Evolutionary conservation across 2,113 vertebrate genomes (phyloP), one percentile per base, ranked within the genome.

Genomic region (Motacilla tschutschensis): DNA sequence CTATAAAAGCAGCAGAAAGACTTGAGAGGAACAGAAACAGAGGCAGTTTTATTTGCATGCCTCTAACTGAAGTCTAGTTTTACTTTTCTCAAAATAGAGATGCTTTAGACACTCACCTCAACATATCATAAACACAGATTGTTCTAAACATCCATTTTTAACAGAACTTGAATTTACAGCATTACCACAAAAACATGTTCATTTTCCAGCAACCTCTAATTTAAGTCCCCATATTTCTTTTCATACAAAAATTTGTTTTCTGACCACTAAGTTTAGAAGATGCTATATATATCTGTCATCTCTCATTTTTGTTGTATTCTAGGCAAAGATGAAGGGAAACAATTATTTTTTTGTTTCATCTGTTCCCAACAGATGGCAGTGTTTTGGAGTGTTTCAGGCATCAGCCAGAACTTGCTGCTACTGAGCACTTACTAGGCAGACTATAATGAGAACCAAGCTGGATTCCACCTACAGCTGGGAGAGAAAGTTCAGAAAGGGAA

Each of bases 61-160:
- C 14, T 15, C 80, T 81, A 85, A 91, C 88, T 51, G 83, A 94
- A 83, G 51, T 46, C 40, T 89, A 59, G 29, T 21, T 89, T 87
- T 65, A 72, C 29, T 85, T 43, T 62, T 59, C 79, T 72, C 77
- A 83, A 92, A 70, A 55, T 13, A 79, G 58, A 71, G 29, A 25
- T 5, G 2, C 54, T 78, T 65, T 36, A 71, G 33, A 46, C 14
- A 31, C 10, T 48, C 21, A 41, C 12, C 51, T 69, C 63, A 78
- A 62, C 28, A 17, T 31, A 73, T 13, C 21, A 47, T 16, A 54
- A 82, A 55, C 41, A 51, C 28, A 43, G 29, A 69, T 22, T 17
- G 6, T 33, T 64, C 43, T 43, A 24, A 88, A 75, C 17, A 46
- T 18, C 22, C 59, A 8, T 0, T 58, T 73, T 58, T 8, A 66